A percentile compares a stretch with the other conserved stretches of the same genome.
Conservation (phyloP, 2,888 invertebrate species). For the Tortrix viridana region DNA sequence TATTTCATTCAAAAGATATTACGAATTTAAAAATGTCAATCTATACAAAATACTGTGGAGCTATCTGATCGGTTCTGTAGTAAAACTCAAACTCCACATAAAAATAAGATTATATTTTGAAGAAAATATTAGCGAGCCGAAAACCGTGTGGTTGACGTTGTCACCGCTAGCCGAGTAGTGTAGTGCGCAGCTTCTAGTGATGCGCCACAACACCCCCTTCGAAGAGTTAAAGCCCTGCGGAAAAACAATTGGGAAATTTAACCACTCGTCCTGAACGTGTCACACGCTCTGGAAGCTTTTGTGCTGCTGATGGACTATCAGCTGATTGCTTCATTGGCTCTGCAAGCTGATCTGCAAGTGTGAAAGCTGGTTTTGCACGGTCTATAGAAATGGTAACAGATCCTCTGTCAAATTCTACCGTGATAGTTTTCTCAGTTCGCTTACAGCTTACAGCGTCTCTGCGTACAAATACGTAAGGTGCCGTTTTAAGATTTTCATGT, state of each 20-base stretch:
- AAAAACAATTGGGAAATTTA: background rate
- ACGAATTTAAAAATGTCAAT: too few relatives aligned
- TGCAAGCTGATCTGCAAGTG: background rate
- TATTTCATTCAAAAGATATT: too few relatives aligned
- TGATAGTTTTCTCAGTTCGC: background rate
- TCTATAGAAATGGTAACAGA: background rate
- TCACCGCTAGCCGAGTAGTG: too few relatives aligned
- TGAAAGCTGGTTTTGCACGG: background rate
- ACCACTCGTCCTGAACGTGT: background rate
- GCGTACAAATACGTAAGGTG: background rate
- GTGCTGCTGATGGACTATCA: background rate
- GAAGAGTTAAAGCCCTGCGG: background rate
- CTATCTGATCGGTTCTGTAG: too few relatives aligned
- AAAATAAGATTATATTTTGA: too few relatives aligned
- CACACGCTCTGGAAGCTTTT: background rate
- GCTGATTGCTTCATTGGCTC: background rate
- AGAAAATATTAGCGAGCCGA: too few relatives aligned
- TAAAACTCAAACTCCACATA: too few relatives aligned
- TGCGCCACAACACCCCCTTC: slow-evolving; percentile 1
- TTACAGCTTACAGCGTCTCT: background rate
- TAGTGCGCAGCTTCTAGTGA: background rate
- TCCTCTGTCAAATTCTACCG: background rate
- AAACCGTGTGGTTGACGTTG: too few relatives aligned
- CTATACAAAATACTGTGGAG: too few relatives aligned
- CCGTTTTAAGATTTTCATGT: background rate